Evolutionary conservation across 1,140 invertebrate genomes (phyloP), one percentile per base, ranked within the genome.

Genomic region (Wiebesia pumilae): DNA sequence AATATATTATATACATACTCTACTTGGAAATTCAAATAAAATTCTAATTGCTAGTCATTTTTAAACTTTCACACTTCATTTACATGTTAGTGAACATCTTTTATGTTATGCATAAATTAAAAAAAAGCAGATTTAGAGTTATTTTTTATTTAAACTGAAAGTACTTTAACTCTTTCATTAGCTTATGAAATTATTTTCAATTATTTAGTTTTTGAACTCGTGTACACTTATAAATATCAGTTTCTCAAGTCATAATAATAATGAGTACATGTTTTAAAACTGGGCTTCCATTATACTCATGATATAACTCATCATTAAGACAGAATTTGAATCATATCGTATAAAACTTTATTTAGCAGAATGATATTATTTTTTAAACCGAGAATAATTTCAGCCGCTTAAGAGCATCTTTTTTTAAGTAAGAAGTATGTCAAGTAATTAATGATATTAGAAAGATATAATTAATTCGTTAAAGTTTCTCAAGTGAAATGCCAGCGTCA

Each of bases 1-100:
- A 38, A 9, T 21, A 38, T 71, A 38, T 71, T 71, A 24, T 71
- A 9, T 9, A 38, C 12, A 38, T 71, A 38, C 0, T 33, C 4
- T 71, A 38, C 3, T 3, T 35, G 10, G 38, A 40, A 69, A 69
- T 35, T 1, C n/a, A 33, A 69, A 69, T 33, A 35, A 35, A 69
- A 69, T 69, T 69, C n/a, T 69, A 69, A 69, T 69, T 71, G 16
- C 33, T 71, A 38, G 16, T 38, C 38, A 69, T 69, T 71, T 71
- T 38, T 38, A 38, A 71, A 24, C 2, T 38, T 71, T 40, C 24
- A 21, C 19, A 3, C 16, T 71, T 71, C 19, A 71, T 38, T 71
- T 38, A 71, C 69, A 38, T 71, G 19, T 35, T 21, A 21, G 0
- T 69, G 6, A 69, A 69, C 14, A 69, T 21, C 21, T 69, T 33